Conservation (phyloP, 2,888 invertebrate species). For the Adineta ricciae region DNA sequence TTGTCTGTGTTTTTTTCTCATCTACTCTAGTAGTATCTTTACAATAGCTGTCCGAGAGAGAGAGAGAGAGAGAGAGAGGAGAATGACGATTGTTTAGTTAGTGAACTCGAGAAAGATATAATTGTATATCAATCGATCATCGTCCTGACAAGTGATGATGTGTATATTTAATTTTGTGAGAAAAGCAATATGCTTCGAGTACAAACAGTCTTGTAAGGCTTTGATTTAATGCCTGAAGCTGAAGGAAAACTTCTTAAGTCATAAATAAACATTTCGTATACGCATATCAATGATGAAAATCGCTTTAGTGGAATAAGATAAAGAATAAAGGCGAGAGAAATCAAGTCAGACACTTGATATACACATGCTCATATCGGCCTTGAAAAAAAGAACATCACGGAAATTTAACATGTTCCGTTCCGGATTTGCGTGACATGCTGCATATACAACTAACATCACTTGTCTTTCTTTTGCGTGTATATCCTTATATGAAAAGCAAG, state of each 20-base stretch:
- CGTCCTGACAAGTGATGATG: background rate
- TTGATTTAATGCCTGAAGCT: background rate
- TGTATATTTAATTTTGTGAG: background rate
- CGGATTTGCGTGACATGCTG: background rate
- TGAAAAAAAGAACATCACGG: conserved; percentile 7
- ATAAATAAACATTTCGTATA: background rate
- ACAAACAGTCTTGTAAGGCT: background rate
- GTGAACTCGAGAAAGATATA: background rate
- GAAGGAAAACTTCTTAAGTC: background rate
- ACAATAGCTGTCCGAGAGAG: background rate
- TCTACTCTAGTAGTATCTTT: background rate
- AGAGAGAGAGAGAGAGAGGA: background rate
- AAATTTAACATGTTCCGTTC: conserved; percentile 13
- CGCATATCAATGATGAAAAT: background rate
- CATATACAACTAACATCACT: background rate
- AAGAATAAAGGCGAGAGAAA: background rate
- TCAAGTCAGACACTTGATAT: background rate
- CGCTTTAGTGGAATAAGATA: background rate
- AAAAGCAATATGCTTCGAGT: background rate
- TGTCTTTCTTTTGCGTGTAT: conserved; percentile 13
- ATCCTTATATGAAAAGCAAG: background rate
- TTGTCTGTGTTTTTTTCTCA: background rate
- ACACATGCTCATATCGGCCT: background rate
- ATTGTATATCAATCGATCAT: background rate
- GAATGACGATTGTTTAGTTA: background rate